Evolutionary conservation across 2,797 vertebrate species (phyloP), one percentile per base, ranked within the genome.

Genomic region (Melanotaenia maccullochi): DNA sequence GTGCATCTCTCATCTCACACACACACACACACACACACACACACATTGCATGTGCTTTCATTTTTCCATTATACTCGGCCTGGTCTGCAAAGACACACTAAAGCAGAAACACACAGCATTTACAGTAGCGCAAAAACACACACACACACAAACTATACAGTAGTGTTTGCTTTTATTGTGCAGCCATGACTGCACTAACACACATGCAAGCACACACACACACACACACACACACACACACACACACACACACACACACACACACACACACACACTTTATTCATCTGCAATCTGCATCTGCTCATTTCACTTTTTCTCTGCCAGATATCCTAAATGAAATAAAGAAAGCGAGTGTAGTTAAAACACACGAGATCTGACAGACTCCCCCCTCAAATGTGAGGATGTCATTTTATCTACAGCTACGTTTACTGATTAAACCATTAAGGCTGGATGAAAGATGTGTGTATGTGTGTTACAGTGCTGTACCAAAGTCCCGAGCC

Each of bases 61-160:
- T 87, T 81, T 82, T 82, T 61, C 74, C 81, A 80, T 76, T 76
- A 72, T 73, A 65, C 54, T 75, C 73, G 44, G 64, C 18, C 52
- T 65, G 49, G 7, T 18, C 40, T 30, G 51, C 49, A 73, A 16
- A 52, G n/a, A 49, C 20, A 49, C 44, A 49, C 44, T n/a, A n/a
- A 49, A n/a, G 20, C 44, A n/a, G 44, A 9, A 49, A 70, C 58
- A 40, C 40, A 59, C 63, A 57, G 9, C 33, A 30, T 35, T 40
- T 40, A 70, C 60, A 47, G 30, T 30, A 30, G 30, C 59, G 56
- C 6, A 12, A 38, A n/a, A 28, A 68, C 65, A 66, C 47, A 70
- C 47, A 71, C 62, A 65, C 49, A 57, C 12, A 63, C 38, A 71
- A 47, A 67, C 44, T 24, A 14, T 58, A 3, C 14, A 12, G 28